These are phyloP conservation scores for Caenorhabditis afra DNA, from an alignment of 2,888 invertebrate species.

Conservation along the genomic window DNA sequence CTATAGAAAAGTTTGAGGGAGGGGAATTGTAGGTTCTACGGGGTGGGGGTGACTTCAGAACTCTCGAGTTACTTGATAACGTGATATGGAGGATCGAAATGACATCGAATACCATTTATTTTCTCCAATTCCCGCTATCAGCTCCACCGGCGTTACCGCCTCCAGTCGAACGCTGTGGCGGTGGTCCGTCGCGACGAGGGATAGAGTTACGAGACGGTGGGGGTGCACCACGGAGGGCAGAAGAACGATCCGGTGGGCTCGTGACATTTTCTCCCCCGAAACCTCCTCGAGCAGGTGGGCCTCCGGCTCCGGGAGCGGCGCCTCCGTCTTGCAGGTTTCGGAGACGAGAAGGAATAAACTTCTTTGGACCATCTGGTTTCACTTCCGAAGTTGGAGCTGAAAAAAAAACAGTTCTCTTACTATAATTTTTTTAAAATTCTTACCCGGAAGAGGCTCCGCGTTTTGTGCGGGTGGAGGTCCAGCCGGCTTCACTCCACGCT, in stretches of 20 bases:
- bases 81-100: constrained; percentile 27
- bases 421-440: no score
- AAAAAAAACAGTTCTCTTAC: constrained; percentile 13
- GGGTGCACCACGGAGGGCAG: constrained; percentile 44
- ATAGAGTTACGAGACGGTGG: constrained; percentile 23
- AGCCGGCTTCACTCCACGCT: constrained; percentile 40
- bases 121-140: constrained; percentile 60
- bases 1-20: constrained; percentile 4
- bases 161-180: constrained; percentile 9
- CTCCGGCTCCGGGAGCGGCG: no score
- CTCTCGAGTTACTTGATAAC: constrained; percentile 23
- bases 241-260: constrained; percentile 32
- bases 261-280: constrained; percentile 11
- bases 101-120: constrained; percentile 45
- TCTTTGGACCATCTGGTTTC: constrained; percentile 25
- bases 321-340: constrained; percentile 4
- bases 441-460: constrained; percentile 21
- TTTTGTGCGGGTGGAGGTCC: constrained; percentile 10
- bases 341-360: constrained; percentile 44
- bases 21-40: constrained; percentile 1
- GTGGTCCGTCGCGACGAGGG: constrained; percentile 23
- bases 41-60: constrained; percentile 9
- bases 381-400: constrained; percentile 20
- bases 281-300: no score
- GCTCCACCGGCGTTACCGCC: constrained; percentile 25